Conservation (phyloP, 2,113 vertebrate species). For the Oryzias javanicus region DNA sequence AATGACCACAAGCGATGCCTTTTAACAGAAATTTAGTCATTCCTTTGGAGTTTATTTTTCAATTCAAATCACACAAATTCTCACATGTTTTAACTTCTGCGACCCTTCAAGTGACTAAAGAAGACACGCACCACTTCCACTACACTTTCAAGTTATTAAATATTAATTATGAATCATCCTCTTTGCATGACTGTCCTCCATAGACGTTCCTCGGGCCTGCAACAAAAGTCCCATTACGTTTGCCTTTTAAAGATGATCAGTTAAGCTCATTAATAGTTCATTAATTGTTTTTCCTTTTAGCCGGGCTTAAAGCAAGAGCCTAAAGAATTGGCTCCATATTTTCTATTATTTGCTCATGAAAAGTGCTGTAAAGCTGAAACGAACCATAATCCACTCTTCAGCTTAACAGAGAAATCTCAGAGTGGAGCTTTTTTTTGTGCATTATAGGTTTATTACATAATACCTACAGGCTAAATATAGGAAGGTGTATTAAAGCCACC, state of each 20-base stretch:
- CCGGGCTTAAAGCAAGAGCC: slow-evolving; percentile 44
- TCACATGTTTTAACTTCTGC: not conserved
- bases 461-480: too few species aligned
- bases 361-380: not conserved
- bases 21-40: too few species aligned
- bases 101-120: not conserved
- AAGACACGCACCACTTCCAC: not conserved
- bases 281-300: slow-evolving; percentile 61
- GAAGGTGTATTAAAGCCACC: too few species aligned
- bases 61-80: too few species aligned
- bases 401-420: not conserved
- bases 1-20: too few species aligned
- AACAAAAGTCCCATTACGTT: slow-evolving; percentile 45
- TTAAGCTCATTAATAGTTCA: slow-evolving; percentile 55
- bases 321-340: slow-evolving; percentile 31
- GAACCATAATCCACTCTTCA: not conserved
- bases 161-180: slow-evolving; percentile 7
- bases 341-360: slow-evolving; percentile 23
- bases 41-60: too few species aligned
- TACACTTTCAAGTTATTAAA: slow-evolving; percentile 15
- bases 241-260: slow-evolving; percentile 36
- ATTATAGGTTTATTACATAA: too few species aligned
- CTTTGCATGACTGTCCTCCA: slow-evolving; percentile 29
- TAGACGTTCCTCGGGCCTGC: slow-evolving; percentile 44
- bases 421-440: not conserved